Conservation (phyloP, 2,888 invertebrate species). For the Sialis lutaria region DNA sequence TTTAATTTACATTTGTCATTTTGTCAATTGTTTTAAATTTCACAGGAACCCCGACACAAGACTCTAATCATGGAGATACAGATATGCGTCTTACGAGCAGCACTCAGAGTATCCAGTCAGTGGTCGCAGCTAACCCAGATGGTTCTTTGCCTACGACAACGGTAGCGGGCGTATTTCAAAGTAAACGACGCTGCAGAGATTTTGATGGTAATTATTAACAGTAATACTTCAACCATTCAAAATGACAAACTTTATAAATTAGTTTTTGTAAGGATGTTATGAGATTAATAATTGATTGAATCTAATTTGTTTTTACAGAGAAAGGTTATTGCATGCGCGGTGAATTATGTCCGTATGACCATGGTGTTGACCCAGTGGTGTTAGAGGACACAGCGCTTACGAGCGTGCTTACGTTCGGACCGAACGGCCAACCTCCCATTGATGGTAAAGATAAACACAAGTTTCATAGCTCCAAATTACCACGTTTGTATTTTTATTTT, state of each 20-base stretch:
- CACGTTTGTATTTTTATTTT: background rate
- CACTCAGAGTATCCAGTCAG: conserved; percentile 34
- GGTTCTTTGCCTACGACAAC: conserved; percentile 11
- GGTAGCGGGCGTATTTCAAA: background rate
- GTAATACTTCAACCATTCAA: too few relatives aligned
- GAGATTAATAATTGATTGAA: background rate
- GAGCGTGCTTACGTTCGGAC: conserved; percentile 32
- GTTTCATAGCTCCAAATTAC: background rate
- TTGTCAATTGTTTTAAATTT: conserved; percentile 4
- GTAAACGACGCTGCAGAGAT: conserved; percentile 63
- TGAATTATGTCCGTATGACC: conserved; percentile 92
- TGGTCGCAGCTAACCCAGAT: conserved; percentile 22
- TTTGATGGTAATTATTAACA: conserved; percentile 61
- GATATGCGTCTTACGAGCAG: conserved; percentile 31
- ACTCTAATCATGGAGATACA: conserved; percentile 37
- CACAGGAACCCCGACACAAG: conserved; percentile 36
- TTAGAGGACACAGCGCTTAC: conserved; percentile 64
- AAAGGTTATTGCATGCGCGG: conserved; percentile 94
- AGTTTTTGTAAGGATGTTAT: too few relatives aligned
- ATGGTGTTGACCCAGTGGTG: conserved; percentile 91
- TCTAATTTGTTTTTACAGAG: conserved; percentile 32
- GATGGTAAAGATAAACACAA: conserved; percentile 1
- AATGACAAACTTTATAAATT: too few relatives aligned
- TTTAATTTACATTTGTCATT: background rate
- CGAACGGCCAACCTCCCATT: conserved; percentile 19